Base-by-base conservation (phyloP, 2,113 vertebrate species). In the Salvelinus sp. region DNA sequence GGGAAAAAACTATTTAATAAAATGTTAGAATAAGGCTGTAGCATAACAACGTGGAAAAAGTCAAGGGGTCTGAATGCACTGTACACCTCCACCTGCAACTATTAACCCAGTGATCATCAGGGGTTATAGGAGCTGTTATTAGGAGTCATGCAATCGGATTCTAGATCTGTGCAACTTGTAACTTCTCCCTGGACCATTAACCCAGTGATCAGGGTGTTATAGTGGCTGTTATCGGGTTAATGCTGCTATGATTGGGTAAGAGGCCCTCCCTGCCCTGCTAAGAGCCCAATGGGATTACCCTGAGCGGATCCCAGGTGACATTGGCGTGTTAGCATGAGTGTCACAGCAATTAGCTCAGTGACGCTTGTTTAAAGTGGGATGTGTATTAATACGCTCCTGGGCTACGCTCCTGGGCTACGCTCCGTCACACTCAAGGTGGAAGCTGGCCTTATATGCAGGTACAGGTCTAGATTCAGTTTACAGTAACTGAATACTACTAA, bases 251-350 rank as follows among this genome's bases (percentile, higher is more conserved):
- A 25, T 69, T 69, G 20, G 33, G 20, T 69, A 20, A 69, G 66
- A 27, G 9, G 30, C 75, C 85, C 77, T 62, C 76, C 68, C 22
- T 44, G 38, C 20, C 20, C 44, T 48, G 50, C 70, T 33, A 44
- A 72, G 70, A 28, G 27, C 22, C 70, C 70, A 58, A 60, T 72
- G 81, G 83, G 86, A 89, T 90, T 89, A 90, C 54, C 3, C 79
- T 80, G 73, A 84, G 69, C 76, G 4, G 50, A 57, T 76, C 74
- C 76, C 78, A 76, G 77, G 82, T 82, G 86, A 87, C 82, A 87
- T 76, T 63, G 57, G 22, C 16, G 3, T 82, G 77, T 80, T 69
- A 6, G 65, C 68, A 69, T 44, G 33, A 22, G 75, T 76, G 84
- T 77, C 7, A 44, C 80, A 60, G 70, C 38, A 30, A 30, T 27